Percentiles rank a stretch among this genome's conserved stretches.
Evolutionary conservation across 2,113 vertebrate species (phyloP).

Genomic region (Nyctereutes procyonoides): DNA sequence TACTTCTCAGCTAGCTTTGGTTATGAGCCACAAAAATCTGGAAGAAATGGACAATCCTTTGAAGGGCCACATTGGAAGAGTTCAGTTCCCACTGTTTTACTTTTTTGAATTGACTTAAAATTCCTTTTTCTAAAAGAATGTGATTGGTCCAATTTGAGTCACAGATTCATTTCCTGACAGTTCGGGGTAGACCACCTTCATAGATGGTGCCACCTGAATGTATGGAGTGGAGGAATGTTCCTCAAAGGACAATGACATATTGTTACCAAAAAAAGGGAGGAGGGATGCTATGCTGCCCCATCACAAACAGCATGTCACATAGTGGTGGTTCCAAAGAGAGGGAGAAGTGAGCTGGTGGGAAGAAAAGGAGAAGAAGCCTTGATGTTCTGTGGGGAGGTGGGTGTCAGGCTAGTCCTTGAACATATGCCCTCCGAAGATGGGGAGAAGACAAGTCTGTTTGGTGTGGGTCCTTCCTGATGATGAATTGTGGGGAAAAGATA

Average conservation of each 20-base stretch:
- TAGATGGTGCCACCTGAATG: neutral
- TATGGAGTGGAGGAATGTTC: neutral
- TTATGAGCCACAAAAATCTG: conserved; percentile 42
- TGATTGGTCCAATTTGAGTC: neutral
- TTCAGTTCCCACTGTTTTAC: neutral
- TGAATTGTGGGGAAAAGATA: neutral
- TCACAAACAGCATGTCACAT: neutral
- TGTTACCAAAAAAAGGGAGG: neutral
- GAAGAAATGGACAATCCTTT: conserved; percentile 10
- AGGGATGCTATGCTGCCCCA: neutral
- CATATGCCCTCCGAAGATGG: neutral
- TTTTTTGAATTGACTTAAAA: conserved; percentile 54
- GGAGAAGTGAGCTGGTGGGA: conserved; percentile 5
- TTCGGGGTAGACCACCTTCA: neutral
- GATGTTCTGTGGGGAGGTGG: neutral
- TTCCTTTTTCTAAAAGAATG: conserved; percentile 1
- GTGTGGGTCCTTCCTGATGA: neutral
- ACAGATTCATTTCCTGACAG: neutral
- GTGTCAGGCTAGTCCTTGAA: neutral
- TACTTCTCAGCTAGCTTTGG: neutral
- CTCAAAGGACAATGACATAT: conserved; percentile 23
- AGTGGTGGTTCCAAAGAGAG: neutral
- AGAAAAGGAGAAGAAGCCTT: neutral
- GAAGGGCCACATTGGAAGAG: neutral
- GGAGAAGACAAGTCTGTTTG: neutral